Percentiles rank a stretch among this genome's conserved stretches.
These are phyloP conservation scores for Ranitomeya variabilis DNA, from an alignment of 2,113 vertebrate genomes.

Conservation along the genomic window DNA sequence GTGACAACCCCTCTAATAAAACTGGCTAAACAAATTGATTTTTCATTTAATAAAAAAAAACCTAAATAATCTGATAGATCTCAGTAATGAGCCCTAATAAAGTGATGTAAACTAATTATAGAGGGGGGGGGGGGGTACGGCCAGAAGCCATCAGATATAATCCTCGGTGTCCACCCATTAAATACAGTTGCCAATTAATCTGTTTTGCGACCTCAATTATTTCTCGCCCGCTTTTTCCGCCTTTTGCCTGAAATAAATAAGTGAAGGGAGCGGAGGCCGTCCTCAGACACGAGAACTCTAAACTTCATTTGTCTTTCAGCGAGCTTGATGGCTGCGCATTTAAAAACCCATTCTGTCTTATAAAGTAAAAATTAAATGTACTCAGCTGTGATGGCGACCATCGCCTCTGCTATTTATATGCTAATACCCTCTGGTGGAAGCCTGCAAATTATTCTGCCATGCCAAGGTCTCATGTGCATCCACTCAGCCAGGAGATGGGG, in stretches of 20 bases:
- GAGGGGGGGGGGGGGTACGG: slow-evolving; percentile 11
- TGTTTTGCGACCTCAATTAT: slow-evolving; percentile 79
- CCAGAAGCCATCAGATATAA: slow-evolving; percentile 52
- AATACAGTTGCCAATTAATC: slow-evolving; percentile 83
- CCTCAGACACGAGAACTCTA: slow-evolving; percentile 89
- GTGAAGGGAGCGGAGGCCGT: slow-evolving; percentile 83
- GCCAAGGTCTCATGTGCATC: slow-evolving; percentile 93
- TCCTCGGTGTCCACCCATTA: slow-evolving; percentile 63
- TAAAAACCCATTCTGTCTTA: slow-evolving; percentile 99
- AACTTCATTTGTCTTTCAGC: slow-evolving; percentile 96
- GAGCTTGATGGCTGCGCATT: slow-evolving; percentile 94
- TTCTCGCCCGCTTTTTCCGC: slow-evolving; percentile 76
- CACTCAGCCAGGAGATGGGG: slow-evolving; percentile 68
- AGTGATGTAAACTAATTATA: slow-evolving; percentile 62
- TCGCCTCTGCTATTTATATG: slow-evolving; percentile 99
- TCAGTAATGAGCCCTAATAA: not conserved
- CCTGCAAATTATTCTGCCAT: slow-evolving; percentile 95
- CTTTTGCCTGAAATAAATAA: slow-evolving; percentile 70
- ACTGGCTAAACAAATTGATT: no score
- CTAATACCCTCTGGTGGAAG: slow-evolving; percentile 94
- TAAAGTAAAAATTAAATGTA: slow-evolving; percentile 99
- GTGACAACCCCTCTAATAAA: no score
- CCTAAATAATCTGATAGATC: not conserved
- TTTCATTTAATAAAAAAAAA: no score
- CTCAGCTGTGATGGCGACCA: slow-evolving; percentile 97